Evolutionary conservation across 2,888 invertebrate genomes (phyloP).

Genomic region (Caenorhabditis becei): DNA sequence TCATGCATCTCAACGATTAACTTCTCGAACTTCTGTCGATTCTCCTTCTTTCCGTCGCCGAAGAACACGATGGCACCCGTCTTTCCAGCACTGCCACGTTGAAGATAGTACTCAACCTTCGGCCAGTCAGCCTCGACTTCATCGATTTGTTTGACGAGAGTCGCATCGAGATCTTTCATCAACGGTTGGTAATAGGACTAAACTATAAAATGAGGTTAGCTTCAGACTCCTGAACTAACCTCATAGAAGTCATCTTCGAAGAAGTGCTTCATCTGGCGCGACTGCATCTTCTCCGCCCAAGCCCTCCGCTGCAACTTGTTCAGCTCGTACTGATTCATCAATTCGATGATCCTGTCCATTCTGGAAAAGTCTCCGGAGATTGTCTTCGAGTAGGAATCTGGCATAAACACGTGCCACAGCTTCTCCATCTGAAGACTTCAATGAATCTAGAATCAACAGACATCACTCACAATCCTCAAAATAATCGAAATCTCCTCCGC

Average conservation of each 20-base stretch:
- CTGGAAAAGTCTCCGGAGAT: constrained; percentile 73
- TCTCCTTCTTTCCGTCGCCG: constrained; percentile 68
- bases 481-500: constrained; percentile 65
- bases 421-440: constrained; percentile 65
- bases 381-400: constrained; percentile 67
- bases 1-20: constrained; percentile 76
- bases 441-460: neutral
- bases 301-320: constrained; percentile 74
- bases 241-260: constrained; percentile 81
- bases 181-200: constrained; percentile 78
- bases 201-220: constrained; percentile 13
- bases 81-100: constrained; percentile 67
- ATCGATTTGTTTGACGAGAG: constrained; percentile 73
- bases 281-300: constrained; percentile 81
- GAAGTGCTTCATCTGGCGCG: constrained; percentile 80
- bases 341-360: constrained; percentile 77
- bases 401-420: constrained; percentile 72
- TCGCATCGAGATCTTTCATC: constrained; percentile 76
- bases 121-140: constrained; percentile 73
- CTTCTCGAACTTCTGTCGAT: constrained; percentile 64
- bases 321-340: constrained; percentile 76
- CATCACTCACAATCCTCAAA: constrained; percentile 51
- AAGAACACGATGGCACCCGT: constrained; percentile 79
- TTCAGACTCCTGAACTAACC: constrained; percentile 51
- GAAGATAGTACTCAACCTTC: constrained; percentile 60